These are phyloP conservation scores for Ceratotherium simum DNA, from an alignment of 2,113 vertebrate species.

Conservation along the genomic window DNA sequence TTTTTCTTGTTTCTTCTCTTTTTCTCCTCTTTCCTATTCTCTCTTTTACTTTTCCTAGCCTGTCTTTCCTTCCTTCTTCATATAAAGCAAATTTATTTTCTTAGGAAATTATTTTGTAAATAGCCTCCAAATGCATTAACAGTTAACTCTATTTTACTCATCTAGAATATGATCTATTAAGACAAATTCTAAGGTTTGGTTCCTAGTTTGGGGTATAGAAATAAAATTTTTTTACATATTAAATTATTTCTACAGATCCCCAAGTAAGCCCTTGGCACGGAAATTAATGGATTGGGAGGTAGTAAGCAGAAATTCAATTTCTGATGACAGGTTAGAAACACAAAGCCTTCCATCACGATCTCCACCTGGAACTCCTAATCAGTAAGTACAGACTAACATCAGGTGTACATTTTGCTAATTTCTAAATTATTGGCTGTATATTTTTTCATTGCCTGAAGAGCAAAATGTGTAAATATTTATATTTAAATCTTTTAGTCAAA, in stretches of 20 bases:
- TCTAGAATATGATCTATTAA: slow-evolving; percentile 35
- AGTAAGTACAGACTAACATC: slow-evolving; percentile 89
- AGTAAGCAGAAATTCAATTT: slow-evolving; percentile 96
- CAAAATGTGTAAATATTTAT: not conserved
- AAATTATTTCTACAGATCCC: slow-evolving; percentile 90
- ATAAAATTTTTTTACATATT: not conserved
- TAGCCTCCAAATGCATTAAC: not conserved
- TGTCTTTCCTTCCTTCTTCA: not conserved
- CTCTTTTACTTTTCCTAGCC: not conserved
- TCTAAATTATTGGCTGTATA: slow-evolving; percentile 29
- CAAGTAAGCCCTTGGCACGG: slow-evolving; percentile 96
- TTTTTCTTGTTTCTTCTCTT: not conserved
- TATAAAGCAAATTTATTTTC: slow-evolving; percentile 16
- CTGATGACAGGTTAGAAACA: slow-evolving; percentile 97
- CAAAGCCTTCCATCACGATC: slow-evolving; percentile 98
- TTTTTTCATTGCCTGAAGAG: not conserved
- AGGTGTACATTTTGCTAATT: not conserved
- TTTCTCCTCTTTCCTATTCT: not conserved
- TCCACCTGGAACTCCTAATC: slow-evolving; percentile 97
- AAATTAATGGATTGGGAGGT: slow-evolving; percentile 97
- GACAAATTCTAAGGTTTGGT: slow-evolving; percentile 33
- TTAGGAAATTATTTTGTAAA: slow-evolving; percentile 24
- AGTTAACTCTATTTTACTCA: slow-evolving; percentile 6
- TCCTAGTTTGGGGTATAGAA: not conserved
- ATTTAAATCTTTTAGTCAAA: not conserved